Conservation (phyloP, 2,888 invertebrate species). For the Metallyticus violacea region DNA sequence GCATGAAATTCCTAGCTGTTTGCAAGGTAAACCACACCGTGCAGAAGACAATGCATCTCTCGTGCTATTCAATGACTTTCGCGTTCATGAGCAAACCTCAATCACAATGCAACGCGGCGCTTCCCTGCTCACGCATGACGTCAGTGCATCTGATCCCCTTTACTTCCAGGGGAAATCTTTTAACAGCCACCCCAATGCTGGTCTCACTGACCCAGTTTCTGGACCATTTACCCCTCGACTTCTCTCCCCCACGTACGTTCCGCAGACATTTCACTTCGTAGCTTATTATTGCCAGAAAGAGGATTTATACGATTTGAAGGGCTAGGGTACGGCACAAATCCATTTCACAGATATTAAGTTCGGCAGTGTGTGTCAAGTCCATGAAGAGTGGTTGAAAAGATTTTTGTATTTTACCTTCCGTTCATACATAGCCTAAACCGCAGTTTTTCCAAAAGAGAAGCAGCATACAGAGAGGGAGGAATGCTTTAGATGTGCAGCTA, state of each 20-base stretch:
- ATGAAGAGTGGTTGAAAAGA: background rate
- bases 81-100: background rate
- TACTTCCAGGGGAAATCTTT: background rate
- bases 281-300: background rate
- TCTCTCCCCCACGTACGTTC: background rate
- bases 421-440: no score
- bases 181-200: constrained; percentile 3
- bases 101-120: background rate
- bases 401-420: background rate
- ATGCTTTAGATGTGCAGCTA: no score
- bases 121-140: background rate
- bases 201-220: constrained; percentile 18
- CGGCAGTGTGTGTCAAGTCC: background rate
- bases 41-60: no score
- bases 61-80: background rate
- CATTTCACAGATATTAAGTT: background rate
- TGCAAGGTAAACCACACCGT: no score
- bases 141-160: background rate
- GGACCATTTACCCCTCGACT: constrained; percentile 12
- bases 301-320: background rate
- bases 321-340: background rate
- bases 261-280: background rate
- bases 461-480: no score
- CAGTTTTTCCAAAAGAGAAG: no score
- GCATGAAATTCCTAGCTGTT: no score